Percentiles rank a stretch among this genome's conserved stretches.
Evolutionary conservation across 2,113 vertebrate species (phyloP).

Genomic region (Semnornis frantzii): DNA sequence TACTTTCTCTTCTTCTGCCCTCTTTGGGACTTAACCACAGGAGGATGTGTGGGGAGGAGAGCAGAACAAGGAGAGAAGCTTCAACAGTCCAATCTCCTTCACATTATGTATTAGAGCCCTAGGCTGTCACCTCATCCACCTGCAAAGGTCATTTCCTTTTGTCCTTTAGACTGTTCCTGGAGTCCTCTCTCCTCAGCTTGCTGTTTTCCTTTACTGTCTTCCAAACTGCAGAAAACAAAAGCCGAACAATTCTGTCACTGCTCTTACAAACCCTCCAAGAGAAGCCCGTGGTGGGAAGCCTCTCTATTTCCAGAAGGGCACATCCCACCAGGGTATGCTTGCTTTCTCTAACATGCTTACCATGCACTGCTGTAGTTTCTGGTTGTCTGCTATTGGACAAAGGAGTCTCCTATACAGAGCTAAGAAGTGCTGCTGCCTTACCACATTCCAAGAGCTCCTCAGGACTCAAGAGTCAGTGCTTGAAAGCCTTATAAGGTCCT

Average conservation of each 20-base stretch:
- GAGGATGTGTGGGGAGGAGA: neutral
- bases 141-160: neutral
- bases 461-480: no score
- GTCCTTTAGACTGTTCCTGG: neutral
- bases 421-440: accelerated
- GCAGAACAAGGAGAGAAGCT: neutral
- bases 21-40: neutral
- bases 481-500: no score
- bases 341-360: neutral
- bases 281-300: neutral
- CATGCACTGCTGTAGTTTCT: neutral
- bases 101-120: neutral
- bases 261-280: neutral
- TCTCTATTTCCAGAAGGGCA: neutral
- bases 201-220: neutral
- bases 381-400: accelerated
- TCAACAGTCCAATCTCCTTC: neutral
- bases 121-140: neutral
- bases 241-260: neutral
- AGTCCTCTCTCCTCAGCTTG: neutral
- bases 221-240: neutral
- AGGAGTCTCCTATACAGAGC: neutral
- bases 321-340: neutral
- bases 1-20: neutral
- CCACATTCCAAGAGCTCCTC: neutral